A percentile compares a stretch with the other conserved stretches of the same genome.
These are phyloP conservation scores for Pristionchus exspectatus DNA, from an alignment of 2,888 invertebrate genomes.

Conservation along the genomic window DNA sequence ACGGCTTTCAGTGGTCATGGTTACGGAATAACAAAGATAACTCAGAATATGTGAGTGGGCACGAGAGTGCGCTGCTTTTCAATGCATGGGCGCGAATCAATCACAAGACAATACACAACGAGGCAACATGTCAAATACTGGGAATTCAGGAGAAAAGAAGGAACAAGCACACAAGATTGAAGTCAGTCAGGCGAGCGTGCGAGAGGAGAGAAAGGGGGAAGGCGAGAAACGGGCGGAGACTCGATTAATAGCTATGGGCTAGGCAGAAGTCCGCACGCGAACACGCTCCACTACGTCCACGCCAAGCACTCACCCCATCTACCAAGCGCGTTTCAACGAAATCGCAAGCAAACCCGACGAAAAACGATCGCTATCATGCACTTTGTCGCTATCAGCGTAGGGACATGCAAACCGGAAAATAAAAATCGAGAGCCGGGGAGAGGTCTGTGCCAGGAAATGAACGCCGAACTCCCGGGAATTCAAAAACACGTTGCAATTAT, in stretches of 20 bases:
- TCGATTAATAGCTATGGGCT: not conserved
- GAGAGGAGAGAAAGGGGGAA: not conserved
- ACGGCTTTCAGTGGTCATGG: not conserved
- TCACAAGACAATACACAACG: slow-evolving; percentile 10
- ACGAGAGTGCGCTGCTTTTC: not conserved
- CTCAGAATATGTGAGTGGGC: not conserved
- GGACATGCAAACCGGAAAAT: no score
- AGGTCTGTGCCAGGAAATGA: no score
- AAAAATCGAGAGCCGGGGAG: no score
- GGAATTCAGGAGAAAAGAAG: not conserved
- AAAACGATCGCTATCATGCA: slow-evolving; percentile 13
- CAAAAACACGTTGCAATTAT: no score
- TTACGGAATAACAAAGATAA: not conserved
- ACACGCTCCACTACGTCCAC: slow-evolving; percentile 10
- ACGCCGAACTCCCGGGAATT: no score
- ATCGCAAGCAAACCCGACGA: not conserved
- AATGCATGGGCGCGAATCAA: slow-evolving; percentile 1
- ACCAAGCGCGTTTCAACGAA: slow-evolving; percentile 34
- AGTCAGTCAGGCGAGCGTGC: slow-evolving; percentile 22
- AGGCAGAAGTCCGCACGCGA: not conserved
- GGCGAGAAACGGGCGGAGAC: slow-evolving; percentile 37
- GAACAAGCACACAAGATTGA: not conserved
- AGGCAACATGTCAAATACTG: slow-evolving; percentile 18
- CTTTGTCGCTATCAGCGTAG: slow-evolving; percentile 33
- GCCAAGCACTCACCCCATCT: not conserved